Conservation (phyloP, 2,888 invertebrate genomes). For the Pycnomerus fuliginosus region DNA sequence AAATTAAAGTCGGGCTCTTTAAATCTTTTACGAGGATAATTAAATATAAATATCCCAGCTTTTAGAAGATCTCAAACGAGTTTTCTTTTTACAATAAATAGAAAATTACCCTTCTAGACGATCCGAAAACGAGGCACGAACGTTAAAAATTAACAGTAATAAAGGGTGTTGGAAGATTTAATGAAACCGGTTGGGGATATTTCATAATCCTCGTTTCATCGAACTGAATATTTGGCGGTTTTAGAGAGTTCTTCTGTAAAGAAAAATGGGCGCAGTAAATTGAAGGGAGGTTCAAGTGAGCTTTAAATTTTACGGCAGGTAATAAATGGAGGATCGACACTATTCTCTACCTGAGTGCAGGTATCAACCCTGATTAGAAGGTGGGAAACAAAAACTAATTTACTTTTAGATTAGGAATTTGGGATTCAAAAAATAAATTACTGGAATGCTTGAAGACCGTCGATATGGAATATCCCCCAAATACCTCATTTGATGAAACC, state of each 20-base stretch:
- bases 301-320: no score
- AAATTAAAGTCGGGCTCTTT: no score
- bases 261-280: no score
- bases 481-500: not conserved
- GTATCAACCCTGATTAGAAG: conserved; percentile 11
- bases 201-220: no score
- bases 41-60: no score
- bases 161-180: conserved; percentile 14
- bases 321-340: conserved; percentile 16
- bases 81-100: conserved; percentile 1
- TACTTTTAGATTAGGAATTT: conserved; percentile 14
- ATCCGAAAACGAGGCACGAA: conserved; percentile 13
- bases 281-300: no score
- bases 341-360: conserved; percentile 13
- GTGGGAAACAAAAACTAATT: conserved; percentile 10
- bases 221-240: no score
- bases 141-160: conserved; percentile 17
- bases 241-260: no score
- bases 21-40: no score
- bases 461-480: conserved; percentile 7
- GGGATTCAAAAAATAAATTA: conserved; percentile 5
- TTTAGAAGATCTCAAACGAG: no score
- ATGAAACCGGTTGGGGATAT: conserved; percentile 9
- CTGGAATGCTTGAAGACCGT: not conserved
- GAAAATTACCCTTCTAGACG: conserved; percentile 9